Evolutionary conservation across 2,797 vertebrate genomes (phyloP).

Genomic region (Cyprinella venusta): DNA sequence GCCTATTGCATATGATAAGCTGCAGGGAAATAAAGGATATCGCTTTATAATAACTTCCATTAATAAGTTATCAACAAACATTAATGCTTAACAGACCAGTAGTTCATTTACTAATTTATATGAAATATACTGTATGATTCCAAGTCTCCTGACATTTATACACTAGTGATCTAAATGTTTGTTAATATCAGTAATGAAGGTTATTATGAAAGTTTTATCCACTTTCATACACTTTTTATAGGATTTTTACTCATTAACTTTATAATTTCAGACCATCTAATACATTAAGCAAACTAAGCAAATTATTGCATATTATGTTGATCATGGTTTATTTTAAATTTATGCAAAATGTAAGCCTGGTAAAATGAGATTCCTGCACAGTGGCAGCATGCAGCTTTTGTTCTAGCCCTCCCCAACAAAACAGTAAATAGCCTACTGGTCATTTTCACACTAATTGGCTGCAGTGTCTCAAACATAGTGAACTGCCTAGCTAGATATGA

Average conservation of each 20-base stretch:
- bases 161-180: not conserved
- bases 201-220: conserved; percentile 8
- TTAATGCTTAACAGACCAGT: conserved; percentile 19
- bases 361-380: conserved; percentile 10
- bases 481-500: not conserved
- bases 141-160: conserved; percentile 16
- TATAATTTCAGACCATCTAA: conserved; percentile 3
- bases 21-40: conserved; percentile 14
- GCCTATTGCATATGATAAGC: conserved; percentile 10
- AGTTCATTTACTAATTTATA: conserved; percentile 1
- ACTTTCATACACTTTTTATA: conserved; percentile 6
- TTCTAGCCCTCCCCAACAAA: not conserved
- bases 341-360: not conserved
- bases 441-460: conserved; percentile 27
- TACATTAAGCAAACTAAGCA: conserved; percentile 19
- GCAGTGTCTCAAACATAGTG: conserved; percentile 37
- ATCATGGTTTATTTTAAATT: not conserved
- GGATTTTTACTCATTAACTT: conserved; percentile 8
- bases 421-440: conserved; percentile 13
- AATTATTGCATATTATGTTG: conserved; percentile 3
- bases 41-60: conserved; percentile 18
- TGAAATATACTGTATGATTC: conserved; percentile 12
- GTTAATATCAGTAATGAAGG: conserved; percentile 16
- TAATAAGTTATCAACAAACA: conserved; percentile 30
- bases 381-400: conserved; percentile 15